Percentiles rank a stretch among this genome's conserved stretches.
Conservation (phyloP, 1,140 invertebrate species). For the Homalodisca vitripennis region DNA sequence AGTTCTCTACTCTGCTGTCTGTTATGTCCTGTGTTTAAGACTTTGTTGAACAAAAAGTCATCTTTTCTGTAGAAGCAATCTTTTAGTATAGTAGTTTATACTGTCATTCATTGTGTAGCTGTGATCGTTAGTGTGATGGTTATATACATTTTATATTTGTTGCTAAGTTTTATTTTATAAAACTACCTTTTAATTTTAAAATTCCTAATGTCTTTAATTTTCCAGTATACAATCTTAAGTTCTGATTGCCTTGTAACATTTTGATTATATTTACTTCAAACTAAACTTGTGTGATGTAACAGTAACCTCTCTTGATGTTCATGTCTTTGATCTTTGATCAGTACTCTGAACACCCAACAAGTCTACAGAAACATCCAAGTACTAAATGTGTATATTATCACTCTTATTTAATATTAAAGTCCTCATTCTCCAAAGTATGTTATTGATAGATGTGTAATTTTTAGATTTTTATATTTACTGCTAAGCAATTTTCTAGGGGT, state of each 20-base stretch:
- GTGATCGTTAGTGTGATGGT: background rate
- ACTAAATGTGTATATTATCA: background rate
- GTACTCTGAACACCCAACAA: too few relatives aligned
- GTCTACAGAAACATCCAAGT: too few relatives aligned
- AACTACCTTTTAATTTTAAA: background rate
- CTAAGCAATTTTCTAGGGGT: background rate
- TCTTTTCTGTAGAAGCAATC: background rate
- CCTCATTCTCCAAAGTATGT: constrained; percentile 22
- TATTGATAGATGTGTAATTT: constrained; percentile 5
- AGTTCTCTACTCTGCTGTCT: too few relatives aligned
- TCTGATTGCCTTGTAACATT: background rate
- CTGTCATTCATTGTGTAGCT: background rate
- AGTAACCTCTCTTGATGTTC: background rate
- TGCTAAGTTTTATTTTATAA: background rate
- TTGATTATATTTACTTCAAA: background rate
- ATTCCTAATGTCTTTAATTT: background rate
- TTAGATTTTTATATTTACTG: constrained; percentile 18
- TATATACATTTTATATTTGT: background rate
- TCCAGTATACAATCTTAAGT: too few relatives aligned
- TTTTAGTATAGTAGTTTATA: background rate
- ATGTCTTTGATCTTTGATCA: background rate
- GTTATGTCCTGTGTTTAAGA: background rate
- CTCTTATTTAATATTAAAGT: constrained; percentile 27
- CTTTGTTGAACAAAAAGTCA: background rate
- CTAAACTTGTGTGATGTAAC: background rate